Conservation (phyloP, 2,113 vertebrate genomes). For the Verasper variegatus region DNA sequence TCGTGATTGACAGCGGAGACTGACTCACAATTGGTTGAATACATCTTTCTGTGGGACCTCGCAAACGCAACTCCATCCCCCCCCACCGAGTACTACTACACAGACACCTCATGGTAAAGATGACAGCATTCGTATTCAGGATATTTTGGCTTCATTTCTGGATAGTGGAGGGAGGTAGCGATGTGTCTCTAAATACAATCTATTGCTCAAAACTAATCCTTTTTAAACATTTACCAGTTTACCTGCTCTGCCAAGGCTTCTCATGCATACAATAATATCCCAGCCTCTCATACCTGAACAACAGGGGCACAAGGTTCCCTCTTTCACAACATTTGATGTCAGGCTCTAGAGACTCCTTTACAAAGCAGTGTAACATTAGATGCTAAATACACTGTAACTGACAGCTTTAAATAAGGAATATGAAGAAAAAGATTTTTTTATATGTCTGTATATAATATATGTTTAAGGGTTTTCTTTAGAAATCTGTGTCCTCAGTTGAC, state of each 20-base stretch:
- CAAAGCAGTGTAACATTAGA: too few species aligned
- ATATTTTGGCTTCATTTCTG: not conserved
- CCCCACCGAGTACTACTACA: too few species aligned
- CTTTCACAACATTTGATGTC: not conserved
- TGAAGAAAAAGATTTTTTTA: not conserved
- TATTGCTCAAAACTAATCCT: constrained; percentile 4
- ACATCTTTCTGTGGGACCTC: too few species aligned
- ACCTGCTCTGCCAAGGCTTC: constrained; percentile 22
- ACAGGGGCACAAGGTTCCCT: not conserved
- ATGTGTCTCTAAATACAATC: not conserved
- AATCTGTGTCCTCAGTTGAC: not conserved
- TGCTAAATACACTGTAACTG: too few species aligned
- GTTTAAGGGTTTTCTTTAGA: not conserved
- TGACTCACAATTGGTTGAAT: too few species aligned
- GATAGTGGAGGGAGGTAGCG: not conserved
- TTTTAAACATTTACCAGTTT: constrained; percentile 1
- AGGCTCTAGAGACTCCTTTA: not conserved
- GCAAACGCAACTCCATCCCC: too few species aligned
- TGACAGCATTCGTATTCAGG: not conserved
- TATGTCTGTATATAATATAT: not conserved
- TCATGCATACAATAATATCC: constrained; percentile 16
- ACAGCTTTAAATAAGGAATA: not conserved
- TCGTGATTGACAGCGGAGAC: too few species aligned
- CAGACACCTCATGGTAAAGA: too few species aligned
- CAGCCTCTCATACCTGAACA: not conserved